These are phyloP conservation scores for Acipenser ruthenus DNA, from an alignment of 2,797 vertebrate species.

Conservation along the genomic window DNA sequence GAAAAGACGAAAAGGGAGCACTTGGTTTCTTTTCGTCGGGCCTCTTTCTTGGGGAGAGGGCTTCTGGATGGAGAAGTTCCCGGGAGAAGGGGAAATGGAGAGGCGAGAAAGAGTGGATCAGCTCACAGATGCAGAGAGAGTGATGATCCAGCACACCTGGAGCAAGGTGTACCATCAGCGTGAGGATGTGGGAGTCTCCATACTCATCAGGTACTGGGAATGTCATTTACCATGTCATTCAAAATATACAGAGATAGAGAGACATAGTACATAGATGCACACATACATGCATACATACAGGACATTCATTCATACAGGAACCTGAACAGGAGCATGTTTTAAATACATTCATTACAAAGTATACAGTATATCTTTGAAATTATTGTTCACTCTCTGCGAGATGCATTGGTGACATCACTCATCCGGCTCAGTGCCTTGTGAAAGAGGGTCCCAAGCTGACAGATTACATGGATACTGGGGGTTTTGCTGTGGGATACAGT, in stretches of 20 bases:
- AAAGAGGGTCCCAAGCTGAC: too few species aligned
- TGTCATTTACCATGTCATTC: too few species aligned
- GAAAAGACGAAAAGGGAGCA: conserved; percentile 15
- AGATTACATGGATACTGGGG: too few species aligned
- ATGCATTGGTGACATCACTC: too few species aligned
- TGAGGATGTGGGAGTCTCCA: conserved; percentile 89
- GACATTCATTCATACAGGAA: background rate
- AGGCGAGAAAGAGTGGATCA: conserved; percentile 79
- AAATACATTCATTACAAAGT: too few species aligned
- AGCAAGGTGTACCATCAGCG: conserved; percentile 82
- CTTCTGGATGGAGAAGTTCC: conserved; percentile 70
- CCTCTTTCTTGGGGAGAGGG: conserved; percentile 40
- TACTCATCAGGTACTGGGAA: conserved; percentile 81
- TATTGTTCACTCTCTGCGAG: too few species aligned
- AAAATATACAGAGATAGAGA: background rate
- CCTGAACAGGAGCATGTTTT: too few species aligned
- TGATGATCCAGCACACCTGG: conserved; percentile 88
- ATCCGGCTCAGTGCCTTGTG: too few species aligned
- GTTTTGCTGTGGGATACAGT: too few species aligned
- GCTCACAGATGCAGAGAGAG: conserved; percentile 76
- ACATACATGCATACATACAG: background rate
- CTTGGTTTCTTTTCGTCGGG: conserved; percentile 38
- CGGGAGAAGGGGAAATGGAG: conserved; percentile 66
- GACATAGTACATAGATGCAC: background rate
- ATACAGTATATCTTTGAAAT: too few species aligned